A percentile compares a stretch with the other conserved stretches of the same genome.
phyloP scores from a whole-genome alignment of 2,113 vertebrate species.

The Speoplatyrhinus poulsoni region DNA sequence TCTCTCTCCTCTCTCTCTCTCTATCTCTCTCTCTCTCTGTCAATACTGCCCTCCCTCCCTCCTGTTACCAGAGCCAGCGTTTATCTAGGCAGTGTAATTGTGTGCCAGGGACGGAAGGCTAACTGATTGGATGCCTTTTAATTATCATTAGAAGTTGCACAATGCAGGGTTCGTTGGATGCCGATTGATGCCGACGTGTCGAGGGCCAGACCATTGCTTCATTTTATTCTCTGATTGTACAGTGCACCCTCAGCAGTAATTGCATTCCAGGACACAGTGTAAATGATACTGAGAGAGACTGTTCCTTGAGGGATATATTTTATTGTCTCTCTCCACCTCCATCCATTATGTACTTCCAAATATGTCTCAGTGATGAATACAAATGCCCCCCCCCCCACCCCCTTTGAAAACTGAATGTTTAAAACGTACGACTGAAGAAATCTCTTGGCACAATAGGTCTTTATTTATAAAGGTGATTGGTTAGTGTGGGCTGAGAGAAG shows the following conservation, averaged over 20 bases:
- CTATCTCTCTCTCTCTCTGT: conserved; percentile 28
- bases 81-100: conserved; percentile 60
- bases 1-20: conserved; percentile 27
- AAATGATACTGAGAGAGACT: conserved; percentile 41
- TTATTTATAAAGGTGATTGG: background rate
- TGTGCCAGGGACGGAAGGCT: conserved; percentile 47
- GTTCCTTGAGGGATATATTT: conserved; percentile 12
- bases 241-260: conserved; percentile 6
- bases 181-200: conserved; percentile 45
- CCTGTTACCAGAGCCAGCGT: background rate
- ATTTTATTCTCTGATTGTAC: conserved; percentile 46
- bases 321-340: background rate
- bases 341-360: conserved; percentile 6
- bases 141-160: conserved; percentile 63
- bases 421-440: background rate
- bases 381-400: conserved; percentile 7
- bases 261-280: conserved; percentile 32
- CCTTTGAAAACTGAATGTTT: background rate
- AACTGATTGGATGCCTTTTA: conserved; percentile 65
- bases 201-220: conserved; percentile 28
- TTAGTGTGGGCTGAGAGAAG: background rate
- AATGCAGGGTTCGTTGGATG: conserved; percentile 51
- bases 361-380: conserved; percentile 9
- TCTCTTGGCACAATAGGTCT: background rate
- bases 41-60: background rate